Evolutionary conservation across 2,888 invertebrate species (phyloP).

Genomic region (Eupithecia dodoneata): DNA sequence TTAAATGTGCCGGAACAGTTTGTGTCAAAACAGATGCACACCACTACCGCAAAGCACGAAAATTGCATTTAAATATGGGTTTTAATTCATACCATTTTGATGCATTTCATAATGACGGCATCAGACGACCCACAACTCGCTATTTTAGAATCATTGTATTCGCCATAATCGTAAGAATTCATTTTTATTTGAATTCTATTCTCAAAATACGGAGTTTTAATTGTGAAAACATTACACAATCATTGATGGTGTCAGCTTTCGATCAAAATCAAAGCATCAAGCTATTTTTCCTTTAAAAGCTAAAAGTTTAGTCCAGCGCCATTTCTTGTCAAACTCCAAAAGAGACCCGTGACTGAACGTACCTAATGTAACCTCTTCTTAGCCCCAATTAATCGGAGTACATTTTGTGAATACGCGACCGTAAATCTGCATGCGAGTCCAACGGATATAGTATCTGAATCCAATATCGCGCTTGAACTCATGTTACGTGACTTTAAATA

Average conservation of each 20-base stretch:
- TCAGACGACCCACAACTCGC: too few species aligned
- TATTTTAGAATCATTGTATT: background rate
- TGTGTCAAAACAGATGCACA: too few species aligned
- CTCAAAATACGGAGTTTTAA: background rate
- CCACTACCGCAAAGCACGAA: too few species aligned
- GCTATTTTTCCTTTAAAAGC: background rate
- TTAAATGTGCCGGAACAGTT: too few species aligned
- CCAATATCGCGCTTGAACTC: slow-evolving; percentile 10
- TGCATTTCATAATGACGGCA: too few species aligned
- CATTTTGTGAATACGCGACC: background rate
- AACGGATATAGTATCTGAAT: slow-evolving; percentile 5
- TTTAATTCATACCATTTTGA: too few species aligned
- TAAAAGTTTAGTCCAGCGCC: background rate
- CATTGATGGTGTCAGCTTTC: background rate
- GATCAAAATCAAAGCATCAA: background rate
- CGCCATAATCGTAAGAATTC: background rate
- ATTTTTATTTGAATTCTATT: background rate
- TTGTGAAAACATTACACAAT: background rate
- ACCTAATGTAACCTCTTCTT: background rate
- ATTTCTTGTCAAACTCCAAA: background rate
- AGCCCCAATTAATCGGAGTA: background rate
- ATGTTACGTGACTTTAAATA: background rate
- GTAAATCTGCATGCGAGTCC: slow-evolving; percentile 8
- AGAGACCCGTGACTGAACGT: background rate
- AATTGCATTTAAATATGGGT: too few species aligned